Evolutionary conservation across 2,113 vertebrate genomes (phyloP).

Genomic region (Epinephelus fuscoguttatus): DNA sequence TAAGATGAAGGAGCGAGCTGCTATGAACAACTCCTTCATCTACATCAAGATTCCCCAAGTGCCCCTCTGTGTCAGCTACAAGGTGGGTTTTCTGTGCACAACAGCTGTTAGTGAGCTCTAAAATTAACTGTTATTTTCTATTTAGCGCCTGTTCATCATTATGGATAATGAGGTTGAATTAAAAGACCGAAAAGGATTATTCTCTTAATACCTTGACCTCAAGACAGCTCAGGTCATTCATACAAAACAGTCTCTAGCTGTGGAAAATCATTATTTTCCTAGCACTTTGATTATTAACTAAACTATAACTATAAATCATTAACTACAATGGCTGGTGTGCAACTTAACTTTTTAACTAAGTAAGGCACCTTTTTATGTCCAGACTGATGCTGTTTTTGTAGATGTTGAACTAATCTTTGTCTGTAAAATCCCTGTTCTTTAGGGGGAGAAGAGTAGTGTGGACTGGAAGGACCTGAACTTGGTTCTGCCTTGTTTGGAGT

Average conservation of each 20-base stretch:
- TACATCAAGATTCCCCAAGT: conserved; percentile 99
- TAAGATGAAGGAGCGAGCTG: conserved; percentile 98
- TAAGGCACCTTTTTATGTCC: too few species aligned
- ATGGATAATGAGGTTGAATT: neutral
- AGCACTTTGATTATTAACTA: neutral
- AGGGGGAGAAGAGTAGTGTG: conserved; percentile 97
- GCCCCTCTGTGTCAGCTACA: conserved; percentile 98
- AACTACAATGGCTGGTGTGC: too few species aligned
- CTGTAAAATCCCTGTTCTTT: neutral
- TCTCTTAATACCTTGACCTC: neutral
- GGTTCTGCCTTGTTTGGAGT: conserved; percentile 96
- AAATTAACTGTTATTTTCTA: too few species aligned
- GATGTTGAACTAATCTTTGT: neutral
- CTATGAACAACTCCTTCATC: conserved; percentile 99
- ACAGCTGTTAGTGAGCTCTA: neutral
- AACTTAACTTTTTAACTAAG: too few species aligned
- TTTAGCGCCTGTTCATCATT: neutral
- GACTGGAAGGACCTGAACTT: conserved; percentile 98
- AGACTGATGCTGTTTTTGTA: neutral
- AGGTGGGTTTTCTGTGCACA: conserved; percentile 83
- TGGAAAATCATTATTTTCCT: neutral
- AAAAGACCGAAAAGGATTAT: neutral
- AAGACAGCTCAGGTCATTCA: neutral
- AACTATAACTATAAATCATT: too few species aligned
- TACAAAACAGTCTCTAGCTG: neutral